Conservation (phyloP, 2,113 vertebrate species). For the Herpailurus yagouaroundi region DNA sequence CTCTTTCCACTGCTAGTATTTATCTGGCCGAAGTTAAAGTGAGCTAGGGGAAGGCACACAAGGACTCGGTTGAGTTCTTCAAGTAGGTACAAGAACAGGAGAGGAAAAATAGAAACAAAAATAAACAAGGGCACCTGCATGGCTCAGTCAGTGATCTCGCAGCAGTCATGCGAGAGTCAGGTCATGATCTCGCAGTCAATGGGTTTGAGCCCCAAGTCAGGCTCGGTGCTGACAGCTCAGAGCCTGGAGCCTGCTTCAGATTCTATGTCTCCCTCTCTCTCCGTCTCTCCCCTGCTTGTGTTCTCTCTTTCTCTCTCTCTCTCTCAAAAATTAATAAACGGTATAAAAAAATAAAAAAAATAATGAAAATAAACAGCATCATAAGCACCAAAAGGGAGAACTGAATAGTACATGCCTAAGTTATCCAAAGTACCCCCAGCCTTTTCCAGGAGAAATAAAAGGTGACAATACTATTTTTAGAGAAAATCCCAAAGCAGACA, state of each 20-base stretch:
- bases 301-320: no score
- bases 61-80: neutral
- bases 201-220: no score
- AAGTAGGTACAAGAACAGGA: neutral
- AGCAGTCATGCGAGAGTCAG: no score
- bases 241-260: no score
- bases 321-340: no score
- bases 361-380: neutral
- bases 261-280: no score
- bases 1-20: neutral
- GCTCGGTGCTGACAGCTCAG: no score
- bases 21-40: neutral
- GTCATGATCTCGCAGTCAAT: no score
- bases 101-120: neutral
- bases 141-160: no score
- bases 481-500: constrained; percentile 5
- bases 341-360: neutral
- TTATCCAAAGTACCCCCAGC: neutral
- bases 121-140: neutral
- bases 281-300: no score
- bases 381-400: neutral
- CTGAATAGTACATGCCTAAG: neutral
- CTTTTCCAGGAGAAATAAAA: neutral
- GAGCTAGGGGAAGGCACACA: neutral
- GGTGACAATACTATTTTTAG: constrained; percentile 14